Evolutionary conservation across 2,797 vertebrate species (phyloP).

Genomic region (Sebastes miniatus): DNA sequence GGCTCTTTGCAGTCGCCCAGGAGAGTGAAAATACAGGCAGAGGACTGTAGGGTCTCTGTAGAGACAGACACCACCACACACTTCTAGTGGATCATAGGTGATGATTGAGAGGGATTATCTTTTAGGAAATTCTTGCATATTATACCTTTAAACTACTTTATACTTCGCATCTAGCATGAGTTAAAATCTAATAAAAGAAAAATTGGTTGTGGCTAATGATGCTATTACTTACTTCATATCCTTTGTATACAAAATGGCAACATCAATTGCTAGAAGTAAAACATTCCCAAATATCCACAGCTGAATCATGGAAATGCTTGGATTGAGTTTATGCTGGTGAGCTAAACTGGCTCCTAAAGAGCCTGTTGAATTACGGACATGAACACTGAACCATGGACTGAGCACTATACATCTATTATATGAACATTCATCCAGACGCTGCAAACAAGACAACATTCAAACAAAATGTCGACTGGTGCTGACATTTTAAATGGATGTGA

Average conservation of each 20-base stretch:
- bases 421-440: conserved; percentile 16
- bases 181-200: conserved; percentile 1
- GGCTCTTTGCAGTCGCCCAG: neutral
- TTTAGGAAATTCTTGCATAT: neutral
- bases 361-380: conserved; percentile 29
- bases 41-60: fast-evolving
- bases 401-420: conserved; percentile 23
- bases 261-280: conserved; percentile 11
- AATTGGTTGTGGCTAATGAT: neutral
- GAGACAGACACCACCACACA: fast-evolving
- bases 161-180: conserved; percentile 8
- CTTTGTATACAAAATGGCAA: conserved; percentile 41
- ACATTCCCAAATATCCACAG: conserved; percentile 30
- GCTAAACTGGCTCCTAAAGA: conserved; percentile 47
- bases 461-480: neutral
- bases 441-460: neutral
- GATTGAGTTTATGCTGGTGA: conserved; percentile 70
- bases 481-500: neutral
- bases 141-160: conserved; percentile 4
- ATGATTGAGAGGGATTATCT: neutral
- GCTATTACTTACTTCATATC: neutral
- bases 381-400: conserved; percentile 30
- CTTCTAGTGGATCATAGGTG: neutral
- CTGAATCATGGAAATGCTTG: conserved; percentile 51
- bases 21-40: neutral